These are phyloP conservation scores for Emydocephalus ijimae DNA, from an alignment of 2,113 vertebrate species.

Conservation along the genomic window DNA sequence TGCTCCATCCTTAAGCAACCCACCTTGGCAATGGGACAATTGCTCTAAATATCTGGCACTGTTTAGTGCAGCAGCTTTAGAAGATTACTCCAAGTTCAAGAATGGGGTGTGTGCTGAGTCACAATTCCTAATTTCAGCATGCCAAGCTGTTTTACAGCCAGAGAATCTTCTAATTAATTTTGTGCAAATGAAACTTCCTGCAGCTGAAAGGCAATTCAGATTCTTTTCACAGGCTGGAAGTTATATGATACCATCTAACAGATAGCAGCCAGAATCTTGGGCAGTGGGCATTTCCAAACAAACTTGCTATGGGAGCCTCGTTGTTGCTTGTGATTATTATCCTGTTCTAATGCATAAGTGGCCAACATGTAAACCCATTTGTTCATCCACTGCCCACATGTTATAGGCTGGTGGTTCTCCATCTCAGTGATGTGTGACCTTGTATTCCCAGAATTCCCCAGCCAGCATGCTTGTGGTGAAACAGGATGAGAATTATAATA, in stretches of 20 bases:
- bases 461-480: neutral
- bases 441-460: neutral
- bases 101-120: neutral
- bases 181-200: conserved; percentile 36
- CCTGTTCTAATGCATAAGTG: neutral
- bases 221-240: conserved; percentile 33
- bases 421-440: neutral
- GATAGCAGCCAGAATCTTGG: accelerated
- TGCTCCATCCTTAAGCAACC: neutral
- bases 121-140: neutral
- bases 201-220: conserved; percentile 32
- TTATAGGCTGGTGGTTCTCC: neutral
- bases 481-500: neutral
- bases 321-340: conserved; percentile 6
- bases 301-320: accelerated
- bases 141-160: neutral
- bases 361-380: neutral
- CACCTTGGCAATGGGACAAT: neutral
- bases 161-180: conserved; percentile 41
- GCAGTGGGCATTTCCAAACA: neutral
- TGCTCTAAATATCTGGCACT: neutral
- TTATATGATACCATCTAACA: conserved; percentile 2
- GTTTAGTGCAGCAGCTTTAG: neutral
- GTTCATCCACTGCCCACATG: neutral
- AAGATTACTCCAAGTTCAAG: neutral